Base-by-base conservation (phyloP, 2,888 invertebrate species). In the Melanostoma mellinum region DNA sequence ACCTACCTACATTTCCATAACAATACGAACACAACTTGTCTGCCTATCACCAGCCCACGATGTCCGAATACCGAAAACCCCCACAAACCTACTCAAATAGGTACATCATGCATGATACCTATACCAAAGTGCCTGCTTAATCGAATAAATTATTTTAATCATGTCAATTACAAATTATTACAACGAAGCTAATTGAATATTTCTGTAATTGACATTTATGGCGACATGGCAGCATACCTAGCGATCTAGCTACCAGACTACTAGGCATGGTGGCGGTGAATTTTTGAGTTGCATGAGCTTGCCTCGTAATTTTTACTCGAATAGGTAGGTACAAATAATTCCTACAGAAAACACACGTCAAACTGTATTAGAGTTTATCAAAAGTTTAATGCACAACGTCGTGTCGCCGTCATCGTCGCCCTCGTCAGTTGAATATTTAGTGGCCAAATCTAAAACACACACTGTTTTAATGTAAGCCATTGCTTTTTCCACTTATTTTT, bases 81-180 rank as follows among this genome's bases (percentile, higher is more conserved):
- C 20, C 20, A 20, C 1, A 20, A 20, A 20, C 20, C 20, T 20
- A 20, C 20, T 20, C 20, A 20, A 20, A 20, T 20, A 20, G 20
- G 20, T 20, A 20, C 20, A 20, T 20, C 20, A 20, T 61, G 20
- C 58, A 67, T 67, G 58, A 65, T 50, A 61, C 55, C 20, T 20
- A 20, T 20, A 20, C 20, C 20, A 20, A 20, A 20, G 20, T 20
- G 20, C 44, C 3, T 10, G 38, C 35, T 36, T n/a, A 30, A 48
- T 74, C 48, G 73, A 82, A 82, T 78, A 82, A 73, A 74, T 80
- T 78, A 82, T 82, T 82, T 82, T 82, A 82, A 82, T 82, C 48
- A 82, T 74, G 78, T 69, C 82, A 82, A 82, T 82, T 82, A 82
- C 78, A 74, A 82, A 78, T 74, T 77, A 82, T 78, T 78, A 78